Evolutionary conservation across 2,888 invertebrate genomes (phyloP).

Genomic region (Chrysomela aeneicollis): DNA sequence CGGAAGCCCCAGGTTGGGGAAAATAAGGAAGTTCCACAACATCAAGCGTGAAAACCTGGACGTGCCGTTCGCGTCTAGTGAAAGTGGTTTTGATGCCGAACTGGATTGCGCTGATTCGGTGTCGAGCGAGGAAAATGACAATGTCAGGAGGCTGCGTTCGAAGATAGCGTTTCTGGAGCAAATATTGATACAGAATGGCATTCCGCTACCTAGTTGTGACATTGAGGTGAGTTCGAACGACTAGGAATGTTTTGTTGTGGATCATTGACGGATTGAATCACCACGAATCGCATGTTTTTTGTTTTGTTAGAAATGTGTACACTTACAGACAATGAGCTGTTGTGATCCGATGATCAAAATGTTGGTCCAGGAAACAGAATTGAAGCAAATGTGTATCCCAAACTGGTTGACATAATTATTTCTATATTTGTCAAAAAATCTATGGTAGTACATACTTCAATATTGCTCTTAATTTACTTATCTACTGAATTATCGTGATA

Average conservation of each 20-base stretch:
- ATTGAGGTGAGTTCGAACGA: slow-evolving; percentile 35
- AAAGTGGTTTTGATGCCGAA: slow-evolving; percentile 61
- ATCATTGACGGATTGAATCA: background rate
- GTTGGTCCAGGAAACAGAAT: too few relatives aligned
- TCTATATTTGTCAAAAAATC: too few relatives aligned
- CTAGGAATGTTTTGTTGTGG: background rate
- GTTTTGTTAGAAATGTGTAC: too few relatives aligned
- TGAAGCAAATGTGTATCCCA: too few relatives aligned
- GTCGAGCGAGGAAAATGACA: slow-evolving; percentile 45
- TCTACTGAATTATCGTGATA: too few relatives aligned
- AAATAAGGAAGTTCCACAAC: slow-evolving; percentile 67
- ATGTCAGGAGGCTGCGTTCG: slow-evolving; percentile 53
- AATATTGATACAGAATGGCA: slow-evolving; percentile 55
- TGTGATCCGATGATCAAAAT: too few relatives aligned
- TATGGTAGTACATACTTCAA: too few relatives aligned
- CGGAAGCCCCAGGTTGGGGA: slow-evolving; percentile 68
- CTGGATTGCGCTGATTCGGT: slow-evolving; percentile 55
- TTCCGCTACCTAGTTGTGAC: slow-evolving; percentile 47
- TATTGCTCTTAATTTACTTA: too few relatives aligned
- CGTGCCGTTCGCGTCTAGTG: slow-evolving; percentile 55
- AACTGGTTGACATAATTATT: too few relatives aligned
- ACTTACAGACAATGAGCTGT: too few relatives aligned
- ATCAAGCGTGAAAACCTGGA: slow-evolving; percentile 59
- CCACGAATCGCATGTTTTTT: background rate
- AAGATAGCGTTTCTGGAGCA: slow-evolving; percentile 59